phyloP scores from a whole-genome alignment of 2,888 invertebrate genomes.

The Thymelicus sylvestris region DNA sequence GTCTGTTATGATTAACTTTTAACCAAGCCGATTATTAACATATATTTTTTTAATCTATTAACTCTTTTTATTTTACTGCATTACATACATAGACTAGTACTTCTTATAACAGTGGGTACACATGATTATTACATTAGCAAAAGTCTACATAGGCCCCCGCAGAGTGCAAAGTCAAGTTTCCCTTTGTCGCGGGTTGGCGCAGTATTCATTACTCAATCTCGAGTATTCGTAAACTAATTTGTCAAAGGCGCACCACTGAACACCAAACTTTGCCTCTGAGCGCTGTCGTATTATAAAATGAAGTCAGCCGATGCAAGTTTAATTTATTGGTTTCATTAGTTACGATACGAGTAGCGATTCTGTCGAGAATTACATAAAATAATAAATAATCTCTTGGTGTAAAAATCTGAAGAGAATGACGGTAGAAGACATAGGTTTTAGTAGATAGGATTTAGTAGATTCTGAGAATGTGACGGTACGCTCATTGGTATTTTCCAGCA shows the following conservation, averaged over 20 bases:
- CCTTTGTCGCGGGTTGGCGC: slow-evolving; percentile 32
- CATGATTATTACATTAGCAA: slow-evolving; percentile 3
- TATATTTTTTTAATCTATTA: no score
- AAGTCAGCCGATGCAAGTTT: slow-evolving; percentile 9
- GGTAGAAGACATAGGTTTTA: no score
- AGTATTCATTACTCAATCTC: slow-evolving; percentile 52
- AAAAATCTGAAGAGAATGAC: no score
- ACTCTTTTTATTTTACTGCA: no score
- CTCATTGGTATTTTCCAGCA: no score
- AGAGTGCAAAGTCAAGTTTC: slow-evolving; percentile 5
- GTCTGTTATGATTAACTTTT: no score
- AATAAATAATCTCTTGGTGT: no score
- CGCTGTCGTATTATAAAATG: slow-evolving; percentile 11
- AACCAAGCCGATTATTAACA: no score
- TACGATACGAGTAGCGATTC: background rate
- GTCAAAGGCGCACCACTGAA: slow-evolving; percentile 26
- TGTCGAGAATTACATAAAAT: no score
- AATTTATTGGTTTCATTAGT: background rate
- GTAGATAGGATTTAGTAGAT: no score
- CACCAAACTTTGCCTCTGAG: background rate
- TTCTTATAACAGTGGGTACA: background rate
- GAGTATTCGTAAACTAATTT: slow-evolving; percentile 56
- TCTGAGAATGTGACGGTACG: no score
- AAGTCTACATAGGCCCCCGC: background rate
- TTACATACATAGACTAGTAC: background rate